phyloP scores from a whole-genome alignment of 2,113 vertebrate species.

The Pipra filicauda region DNA sequence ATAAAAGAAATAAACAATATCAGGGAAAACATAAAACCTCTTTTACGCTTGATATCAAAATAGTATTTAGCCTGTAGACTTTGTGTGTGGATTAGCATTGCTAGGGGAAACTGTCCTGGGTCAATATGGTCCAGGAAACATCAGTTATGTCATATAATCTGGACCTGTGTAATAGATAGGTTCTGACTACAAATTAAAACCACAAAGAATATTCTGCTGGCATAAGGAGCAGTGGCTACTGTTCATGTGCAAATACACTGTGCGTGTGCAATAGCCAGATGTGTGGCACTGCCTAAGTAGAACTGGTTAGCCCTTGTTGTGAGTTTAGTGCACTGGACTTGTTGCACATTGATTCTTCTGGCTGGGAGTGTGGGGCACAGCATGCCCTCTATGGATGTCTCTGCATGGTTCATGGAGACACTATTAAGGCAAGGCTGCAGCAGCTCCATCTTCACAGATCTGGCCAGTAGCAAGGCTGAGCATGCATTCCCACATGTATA shows the following conservation, averaged over 20 bases:
- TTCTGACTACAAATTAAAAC: neutral
- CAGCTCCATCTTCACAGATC: neutral
- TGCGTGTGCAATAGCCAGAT: neutral
- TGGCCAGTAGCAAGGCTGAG: neutral
- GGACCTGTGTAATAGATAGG: neutral
- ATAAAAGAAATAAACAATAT: neutral
- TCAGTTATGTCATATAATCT: neutral
- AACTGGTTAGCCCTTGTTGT: neutral
- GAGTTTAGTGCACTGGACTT: neutral
- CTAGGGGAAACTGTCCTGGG: neutral
- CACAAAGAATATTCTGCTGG: neutral
- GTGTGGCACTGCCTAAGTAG: neutral
- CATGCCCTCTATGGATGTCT: neutral
- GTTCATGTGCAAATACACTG: neutral
- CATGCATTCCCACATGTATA: accelerated
- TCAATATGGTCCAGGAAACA: neutral
- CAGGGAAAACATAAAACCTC: neutral
- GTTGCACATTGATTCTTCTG: neutral
- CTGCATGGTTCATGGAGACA: neutral
- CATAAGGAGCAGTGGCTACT: neutral
- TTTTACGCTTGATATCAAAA: neutral
- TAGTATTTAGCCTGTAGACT: neutral
- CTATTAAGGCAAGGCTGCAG: neutral
- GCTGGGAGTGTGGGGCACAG: neutral
- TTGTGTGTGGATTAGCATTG: neutral